phyloP scores from a whole-genome alignment of 2,113 vertebrate genomes.

The Thamnophis sirtalis region DNA sequence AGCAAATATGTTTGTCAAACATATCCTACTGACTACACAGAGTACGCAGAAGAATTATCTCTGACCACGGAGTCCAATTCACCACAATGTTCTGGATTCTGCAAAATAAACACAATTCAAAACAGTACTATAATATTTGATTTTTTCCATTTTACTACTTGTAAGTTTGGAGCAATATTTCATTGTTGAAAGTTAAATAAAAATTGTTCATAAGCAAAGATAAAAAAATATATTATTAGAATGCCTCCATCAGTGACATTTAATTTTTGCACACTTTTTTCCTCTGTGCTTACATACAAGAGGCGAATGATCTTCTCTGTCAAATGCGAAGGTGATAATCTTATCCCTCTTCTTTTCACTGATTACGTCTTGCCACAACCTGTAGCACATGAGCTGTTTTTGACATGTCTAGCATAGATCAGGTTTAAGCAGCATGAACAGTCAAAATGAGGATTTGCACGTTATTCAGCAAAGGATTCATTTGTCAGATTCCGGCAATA shows the following conservation, averaged over 20 bases:
- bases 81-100: too few species aligned
- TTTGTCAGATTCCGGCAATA: slow-evolving; percentile 1
- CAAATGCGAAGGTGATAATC: slow-evolving; percentile 37
- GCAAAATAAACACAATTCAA: neutral
- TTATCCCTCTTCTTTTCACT: slow-evolving; percentile 47
- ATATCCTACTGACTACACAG: too few species aligned
- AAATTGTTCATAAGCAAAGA: slow-evolving; percentile 31
- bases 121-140: neutral
- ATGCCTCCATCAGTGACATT: slow-evolving; percentile 32
- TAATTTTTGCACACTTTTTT: slow-evolving; percentile 15
- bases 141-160: slow-evolving; percentile 22
- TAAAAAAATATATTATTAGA: slow-evolving; percentile 27
- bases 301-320: slow-evolving; percentile 45
- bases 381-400: neutral
- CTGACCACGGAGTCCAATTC: too few species aligned
- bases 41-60: too few species aligned
- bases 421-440: neutral
- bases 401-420: slow-evolving; percentile 16
- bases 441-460: slow-evolving; percentile 13
- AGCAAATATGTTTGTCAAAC: too few species aligned
- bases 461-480: slow-evolving; percentile 12
- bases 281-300: slow-evolving; percentile 32
- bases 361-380: neutral
- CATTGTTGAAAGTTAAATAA: neutral
- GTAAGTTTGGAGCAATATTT: slow-evolving; percentile 25